Evolutionary conservation across 2,888 invertebrate genomes (phyloP), one percentile per base, ranked within the genome.

Genomic region (Andrena minutula): DNA sequence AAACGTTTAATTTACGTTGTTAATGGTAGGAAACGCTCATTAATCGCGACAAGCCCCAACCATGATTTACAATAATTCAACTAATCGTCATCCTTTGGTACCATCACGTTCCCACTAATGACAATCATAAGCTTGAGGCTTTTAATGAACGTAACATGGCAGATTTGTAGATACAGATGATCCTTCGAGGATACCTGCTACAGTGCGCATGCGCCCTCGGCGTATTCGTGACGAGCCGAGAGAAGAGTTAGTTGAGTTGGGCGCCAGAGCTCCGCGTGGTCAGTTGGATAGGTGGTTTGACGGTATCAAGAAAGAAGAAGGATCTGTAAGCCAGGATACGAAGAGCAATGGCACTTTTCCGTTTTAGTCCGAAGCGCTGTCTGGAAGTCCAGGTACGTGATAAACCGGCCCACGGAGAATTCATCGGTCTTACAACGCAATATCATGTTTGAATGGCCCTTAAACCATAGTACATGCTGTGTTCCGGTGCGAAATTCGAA

Each of bases 221-320:
- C 63, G 74, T 83, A 79, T 78, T 65, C 70, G 28, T 71, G 73
- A 83, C 71, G 85, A 82, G 82, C 68, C 66, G 82, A 79, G 75
- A 82, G 84, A 78, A 56, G 73, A 78, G 76, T 80, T 82, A 82
- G 89, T 86, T 85, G 91, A 93, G 92, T 93, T 89, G 92, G 90
- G 92, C 92, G 93, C 92, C 91, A 92, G 90, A 92, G 91, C 89
- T 92, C 90, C 89, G 92, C 91, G 92, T 89, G 91, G 88, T 91
- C 89, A 91, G 90, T 90, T 86, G 88, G 79, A 61, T 65, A 86
- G 77, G 77, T 88, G 88, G 86, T 89, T 85, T 78, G 83, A 88
- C 82, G 80, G 77, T 88, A 87, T 84, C 77, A 73, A 83, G 78
- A 71, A 80, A 82, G 79, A 85, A 56, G 75, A 84, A 83, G 72